Base-by-base conservation (phyloP, 1,140 invertebrate genomes). In the Drosophila lowei region DNA sequence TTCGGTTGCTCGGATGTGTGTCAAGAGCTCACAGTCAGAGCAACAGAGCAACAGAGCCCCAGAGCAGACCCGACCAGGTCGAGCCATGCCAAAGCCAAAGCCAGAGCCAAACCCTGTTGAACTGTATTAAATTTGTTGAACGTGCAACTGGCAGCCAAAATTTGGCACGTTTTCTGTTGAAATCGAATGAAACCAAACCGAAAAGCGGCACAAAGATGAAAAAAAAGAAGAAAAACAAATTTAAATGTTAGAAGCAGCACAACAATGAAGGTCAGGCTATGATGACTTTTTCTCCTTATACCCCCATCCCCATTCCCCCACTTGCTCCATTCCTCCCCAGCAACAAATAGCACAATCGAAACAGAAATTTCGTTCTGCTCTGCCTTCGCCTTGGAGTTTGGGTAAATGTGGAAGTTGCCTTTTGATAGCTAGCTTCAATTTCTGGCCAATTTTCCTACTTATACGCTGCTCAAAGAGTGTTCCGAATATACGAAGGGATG, bases 141-240 rank as follows among this genome's bases (percentile, higher is more conserved):
- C 77, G 81, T 86, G 81, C 81, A 85, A 76, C 72, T 75, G 63
- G 53, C 50, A 80, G 81, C 59, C 70, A 66, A 83, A 71, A 54
- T 60, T 67, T 75, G 76, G 81, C 81, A 85, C 81, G 83, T 86
- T 86, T 85, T 85, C 44, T 85, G 81, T 86, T 77, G 81, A 86
- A 85, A 86, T 86, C 77, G 65, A 80, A 73, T 52, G 65, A 66
- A 80, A 72, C 49, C 49, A 74, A 68, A 85, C 34, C 34, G 11
- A 38, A 86, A 73, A 64, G 52, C 52, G 44, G 48, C 54, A 46
- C 41, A 49, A 41, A 38, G 54, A 62, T 42, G 30, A 57, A 49
- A 16, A 53, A 57, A 65, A 49, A 49, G 58, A 76, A 48, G 38
- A 46, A 58, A 84, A 86, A 81, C 66, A 77, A 86, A 85, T 85